phyloP scores from a whole-genome alignment of 1,140 invertebrate genomes.

The Mamestra configurata region DNA sequence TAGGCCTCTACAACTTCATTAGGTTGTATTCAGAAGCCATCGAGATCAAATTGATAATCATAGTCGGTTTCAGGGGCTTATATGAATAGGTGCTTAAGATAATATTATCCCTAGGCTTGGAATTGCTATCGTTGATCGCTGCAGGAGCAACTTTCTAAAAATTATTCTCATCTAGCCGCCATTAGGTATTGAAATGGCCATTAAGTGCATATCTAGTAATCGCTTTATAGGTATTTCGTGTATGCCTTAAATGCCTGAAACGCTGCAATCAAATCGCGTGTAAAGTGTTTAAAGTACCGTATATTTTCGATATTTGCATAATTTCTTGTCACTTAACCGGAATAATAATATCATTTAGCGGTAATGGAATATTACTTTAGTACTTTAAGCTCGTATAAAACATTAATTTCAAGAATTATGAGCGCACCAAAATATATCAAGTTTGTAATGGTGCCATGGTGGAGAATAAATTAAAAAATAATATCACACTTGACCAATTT shows the following conservation, averaged over 20 bases:
- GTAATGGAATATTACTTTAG: constrained; percentile 45
- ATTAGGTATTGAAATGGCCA: constrained; percentile 29
- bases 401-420: constrained; percentile 34
- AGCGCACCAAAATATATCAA: constrained; percentile 24
- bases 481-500: constrained; percentile 36
- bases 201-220: constrained; percentile 35
- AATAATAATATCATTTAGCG: constrained; percentile 48
- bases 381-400: constrained; percentile 28
- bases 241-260: constrained; percentile 46
- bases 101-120: constrained; percentile 46
- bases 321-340: constrained; percentile 50
- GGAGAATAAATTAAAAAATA: constrained; percentile 31
- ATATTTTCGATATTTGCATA: constrained; percentile 54
- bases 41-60: constrained; percentile 51
- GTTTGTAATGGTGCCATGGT: constrained; percentile 5
- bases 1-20: constrained; percentile 43
- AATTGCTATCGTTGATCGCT: constrained; percentile 33
- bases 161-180: constrained; percentile 39
- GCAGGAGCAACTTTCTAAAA: constrained; percentile 43
- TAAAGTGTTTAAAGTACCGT: constrained; percentile 49
- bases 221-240: constrained; percentile 21
- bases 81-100: constrained; percentile 48
- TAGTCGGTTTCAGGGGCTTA: constrained; percentile 35
- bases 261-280: constrained; percentile 45
- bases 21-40: constrained; percentile 46